Evolutionary conservation across 2,888 invertebrate genomes (phyloP).

Genomic region (Drosophila merina): DNA sequence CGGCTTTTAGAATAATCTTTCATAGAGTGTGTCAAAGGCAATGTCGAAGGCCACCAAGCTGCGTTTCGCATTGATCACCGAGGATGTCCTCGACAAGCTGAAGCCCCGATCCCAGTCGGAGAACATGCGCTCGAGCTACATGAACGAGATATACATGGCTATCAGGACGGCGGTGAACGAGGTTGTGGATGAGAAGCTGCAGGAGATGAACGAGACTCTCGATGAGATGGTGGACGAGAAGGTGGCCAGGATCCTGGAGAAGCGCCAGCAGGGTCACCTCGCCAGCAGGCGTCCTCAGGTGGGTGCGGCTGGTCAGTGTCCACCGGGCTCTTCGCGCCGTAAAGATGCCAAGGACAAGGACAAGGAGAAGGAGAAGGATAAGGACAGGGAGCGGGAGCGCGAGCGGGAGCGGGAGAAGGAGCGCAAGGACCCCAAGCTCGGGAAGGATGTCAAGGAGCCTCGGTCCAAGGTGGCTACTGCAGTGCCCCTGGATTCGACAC

Average conservation of each 20-base stretch:
- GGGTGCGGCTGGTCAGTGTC: not conserved
- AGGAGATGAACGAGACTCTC: slow-evolving; percentile 18
- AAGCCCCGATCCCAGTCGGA: slow-evolving; percentile 17
- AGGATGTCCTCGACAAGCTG: slow-evolving; percentile 46
- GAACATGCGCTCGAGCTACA: not conserved
- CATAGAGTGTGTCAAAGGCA: not conserved
- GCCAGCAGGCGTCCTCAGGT: not conserved
- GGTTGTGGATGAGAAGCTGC: slow-evolving; percentile 32
- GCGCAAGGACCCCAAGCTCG: not conserved
- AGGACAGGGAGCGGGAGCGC: not conserved
- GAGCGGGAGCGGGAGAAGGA: not conserved
- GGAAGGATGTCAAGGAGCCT: not conserved
- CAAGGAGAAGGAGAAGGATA: not conserved
- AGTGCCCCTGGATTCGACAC: not conserved
- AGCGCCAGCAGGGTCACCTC: not conserved
- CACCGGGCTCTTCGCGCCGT: not conserved
- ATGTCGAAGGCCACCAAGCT: slow-evolving; percentile 41
- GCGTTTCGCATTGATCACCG: slow-evolving; percentile 56
- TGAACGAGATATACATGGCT: slow-evolving; percentile 28
- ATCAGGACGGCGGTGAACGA: slow-evolving; percentile 32
- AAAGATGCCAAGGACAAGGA: slow-evolving; percentile 2
- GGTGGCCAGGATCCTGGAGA: slow-evolving; percentile 7
- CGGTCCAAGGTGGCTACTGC: not conserved
- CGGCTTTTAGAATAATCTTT: not conserved
- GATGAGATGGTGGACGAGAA: slow-evolving; percentile 30